Evolutionary conservation across 2,113 vertebrate genomes (phyloP).

Genomic region (Ceratotherium simum): DNA sequence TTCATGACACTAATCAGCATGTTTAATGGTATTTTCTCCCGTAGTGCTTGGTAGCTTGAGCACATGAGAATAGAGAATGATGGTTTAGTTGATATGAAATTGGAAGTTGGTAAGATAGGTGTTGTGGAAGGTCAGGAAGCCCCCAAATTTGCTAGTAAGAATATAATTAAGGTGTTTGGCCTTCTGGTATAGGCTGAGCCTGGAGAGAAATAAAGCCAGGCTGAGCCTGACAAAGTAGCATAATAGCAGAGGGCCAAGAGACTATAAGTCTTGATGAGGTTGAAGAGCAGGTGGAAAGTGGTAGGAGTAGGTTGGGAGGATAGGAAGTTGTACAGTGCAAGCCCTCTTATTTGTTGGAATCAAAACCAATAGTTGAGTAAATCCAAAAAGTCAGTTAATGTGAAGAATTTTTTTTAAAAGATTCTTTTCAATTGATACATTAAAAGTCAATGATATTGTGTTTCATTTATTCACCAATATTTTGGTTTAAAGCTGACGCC

Average conservation of each 20-base stretch:
- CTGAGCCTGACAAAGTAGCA: neutral
- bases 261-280: neutral
- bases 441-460: neutral
- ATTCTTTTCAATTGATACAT: neutral
- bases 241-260: neutral
- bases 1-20: neutral
- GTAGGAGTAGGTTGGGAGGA: neutral
- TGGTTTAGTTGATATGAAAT: neutral
- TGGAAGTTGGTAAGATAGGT: neutral
- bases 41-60: neutral
- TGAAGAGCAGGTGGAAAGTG: neutral
- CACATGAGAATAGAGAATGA: neutral
- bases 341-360: neutral
- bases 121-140: neutral
- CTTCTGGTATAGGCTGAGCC: neutral
- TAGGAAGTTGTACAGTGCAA: neutral
- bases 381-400: neutral
- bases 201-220: neutral
- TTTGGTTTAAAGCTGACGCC: neutral
- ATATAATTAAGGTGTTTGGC: neutral
- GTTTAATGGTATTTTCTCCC: neutral
- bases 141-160: neutral
- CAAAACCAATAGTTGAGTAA: neutral
- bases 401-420: neutral
- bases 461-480: conserved; percentile 33